Percentiles rank a stretch among this genome's conserved stretches.
Evolutionary conservation across 2,888 invertebrate species (phyloP).

Genomic region (Melanostoma scalare): DNA sequence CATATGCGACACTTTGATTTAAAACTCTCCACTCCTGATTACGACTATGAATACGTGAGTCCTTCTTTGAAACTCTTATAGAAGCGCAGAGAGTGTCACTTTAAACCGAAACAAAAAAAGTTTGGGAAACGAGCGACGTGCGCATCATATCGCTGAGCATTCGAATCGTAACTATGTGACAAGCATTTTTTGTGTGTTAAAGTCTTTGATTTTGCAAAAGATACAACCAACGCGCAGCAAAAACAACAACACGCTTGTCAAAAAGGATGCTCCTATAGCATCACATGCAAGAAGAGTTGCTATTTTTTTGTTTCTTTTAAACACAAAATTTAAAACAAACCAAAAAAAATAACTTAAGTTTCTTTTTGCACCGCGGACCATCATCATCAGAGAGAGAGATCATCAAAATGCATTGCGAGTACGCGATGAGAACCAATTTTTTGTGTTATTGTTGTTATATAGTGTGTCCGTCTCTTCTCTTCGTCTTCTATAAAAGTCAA

Average conservation of each 20-base stretch:
- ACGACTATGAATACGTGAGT: constrained; percentile 54
- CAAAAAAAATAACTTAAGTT: constrained; percentile 9
- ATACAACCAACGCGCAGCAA: constrained; percentile 57
- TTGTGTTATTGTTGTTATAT: constrained; percentile 25
- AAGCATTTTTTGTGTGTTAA: constrained; percentile 33
- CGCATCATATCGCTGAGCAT: constrained; percentile 43
- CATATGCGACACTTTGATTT: constrained; percentile 24
- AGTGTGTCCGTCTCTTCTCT: constrained; percentile 18
- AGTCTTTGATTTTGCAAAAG: constrained; percentile 62
- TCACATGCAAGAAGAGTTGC: constrained; percentile 54
- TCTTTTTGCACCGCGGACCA: constrained; percentile 16
- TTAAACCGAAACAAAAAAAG: constrained; percentile 23
- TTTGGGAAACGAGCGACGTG: constrained; percentile 31
- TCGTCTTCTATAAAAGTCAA: constrained; percentile 25
- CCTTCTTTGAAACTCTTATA: constrained; percentile 31
- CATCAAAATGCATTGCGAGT: constrained; percentile 71
- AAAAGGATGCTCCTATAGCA: constrained; percentile 62
- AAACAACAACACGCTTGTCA: constrained; percentile 59
- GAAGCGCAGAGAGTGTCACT: constrained; percentile 18
- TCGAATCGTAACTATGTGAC: constrained; percentile 66
- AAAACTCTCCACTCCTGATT: constrained; percentile 30
- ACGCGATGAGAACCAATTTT: constrained; percentile 72
- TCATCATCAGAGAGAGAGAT: constrained; percentile 32
- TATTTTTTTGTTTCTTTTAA: constrained; percentile 17
- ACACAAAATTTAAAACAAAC: background rate